A percentile compares a stretch with the other conserved stretches of the same genome.
These are phyloP conservation scores for Oxygymnocypris stewartii DNA, from an alignment of 2,113 vertebrate species.

Conservation along the genomic window DNA sequence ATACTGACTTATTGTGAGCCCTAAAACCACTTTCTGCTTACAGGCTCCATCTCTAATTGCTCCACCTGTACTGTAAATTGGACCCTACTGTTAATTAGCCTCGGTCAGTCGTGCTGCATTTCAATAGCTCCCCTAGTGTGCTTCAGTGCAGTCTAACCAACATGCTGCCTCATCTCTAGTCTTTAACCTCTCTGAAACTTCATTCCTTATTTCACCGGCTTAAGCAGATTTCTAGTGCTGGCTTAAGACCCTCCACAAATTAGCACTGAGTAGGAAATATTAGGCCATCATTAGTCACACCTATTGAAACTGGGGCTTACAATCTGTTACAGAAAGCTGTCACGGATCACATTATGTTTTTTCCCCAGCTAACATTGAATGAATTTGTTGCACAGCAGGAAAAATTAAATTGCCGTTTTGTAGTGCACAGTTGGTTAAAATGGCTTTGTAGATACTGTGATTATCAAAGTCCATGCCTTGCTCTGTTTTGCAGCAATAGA, in stretches of 20 bases:
- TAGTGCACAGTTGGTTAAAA: not conserved
- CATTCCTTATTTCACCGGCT: constrained; percentile 33
- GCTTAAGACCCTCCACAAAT: constrained; percentile 40
- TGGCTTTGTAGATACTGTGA: too few relatives aligned
- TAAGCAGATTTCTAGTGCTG: constrained; percentile 47
- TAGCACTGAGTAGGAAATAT: constrained; percentile 22
- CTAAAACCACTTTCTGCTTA: constrained; percentile 61
- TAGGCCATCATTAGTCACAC: constrained; percentile 33
- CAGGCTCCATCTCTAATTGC: constrained; percentile 70
- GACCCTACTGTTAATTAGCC: constrained; percentile 70
- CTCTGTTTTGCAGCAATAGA: too few relatives aligned
- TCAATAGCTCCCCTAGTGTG: constrained; percentile 61
- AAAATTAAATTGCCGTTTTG: not conserved
- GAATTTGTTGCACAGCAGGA: not conserved
- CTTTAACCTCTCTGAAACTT: constrained; percentile 60
- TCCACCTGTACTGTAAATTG: constrained; percentile 70
- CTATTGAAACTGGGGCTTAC: not conserved
- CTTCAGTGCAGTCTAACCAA: constrained; percentile 44
- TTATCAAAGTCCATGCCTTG: too few relatives aligned
- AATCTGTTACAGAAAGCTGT: constrained; percentile 2
- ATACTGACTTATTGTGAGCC: constrained; percentile 49
- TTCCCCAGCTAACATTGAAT: not conserved
- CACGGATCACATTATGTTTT: constrained; percentile 4
- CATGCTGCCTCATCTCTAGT: constrained; percentile 46
- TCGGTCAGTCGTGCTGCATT: constrained; percentile 47